Conservation (phyloP, 2,797 vertebrate genomes). For the Chloroceryle inda region DNA sequence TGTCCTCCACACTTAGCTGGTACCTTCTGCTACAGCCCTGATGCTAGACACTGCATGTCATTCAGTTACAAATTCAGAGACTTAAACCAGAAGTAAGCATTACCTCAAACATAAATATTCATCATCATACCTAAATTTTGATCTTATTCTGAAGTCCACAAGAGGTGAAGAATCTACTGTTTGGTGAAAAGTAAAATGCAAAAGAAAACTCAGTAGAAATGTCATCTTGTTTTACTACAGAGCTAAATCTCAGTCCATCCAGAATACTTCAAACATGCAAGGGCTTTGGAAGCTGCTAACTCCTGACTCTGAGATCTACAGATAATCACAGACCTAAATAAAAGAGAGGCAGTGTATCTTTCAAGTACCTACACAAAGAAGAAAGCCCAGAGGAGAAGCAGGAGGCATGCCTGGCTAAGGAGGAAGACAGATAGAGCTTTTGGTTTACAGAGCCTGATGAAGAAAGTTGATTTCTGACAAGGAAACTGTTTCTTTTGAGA, state of each 20-base stretch:
- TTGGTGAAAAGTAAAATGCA: neutral
- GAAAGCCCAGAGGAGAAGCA: neutral
- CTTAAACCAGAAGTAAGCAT: neutral
- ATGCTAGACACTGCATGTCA: neutral
- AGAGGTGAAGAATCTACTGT: neutral
- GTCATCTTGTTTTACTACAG: neutral
- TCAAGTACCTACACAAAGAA: neutral
- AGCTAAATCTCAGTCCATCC: neutral
- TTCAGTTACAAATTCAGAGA: neutral
- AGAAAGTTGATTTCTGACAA: neutral
- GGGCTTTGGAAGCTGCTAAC: neutral
- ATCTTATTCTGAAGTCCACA: neutral
- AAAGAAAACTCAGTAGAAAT: neutral
- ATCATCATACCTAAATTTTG: neutral
- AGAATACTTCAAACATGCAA: neutral
- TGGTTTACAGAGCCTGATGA: neutral
- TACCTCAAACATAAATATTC: neutral
- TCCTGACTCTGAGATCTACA: neutral
- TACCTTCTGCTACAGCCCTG: neutral
- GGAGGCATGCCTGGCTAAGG: fast-evolving
- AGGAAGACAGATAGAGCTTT: neutral
- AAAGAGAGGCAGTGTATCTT: neutral
- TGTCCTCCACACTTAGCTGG: neutral
- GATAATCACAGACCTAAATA: neutral
- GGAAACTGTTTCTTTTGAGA: conserved; percentile 3